A percentile compares a stretch with the other conserved stretches of the same genome.
These are phyloP conservation scores for Ashinkailepas kermadecensis DNA, from an alignment of 2,888 invertebrate species.

Conservation along the genomic window DNA sequence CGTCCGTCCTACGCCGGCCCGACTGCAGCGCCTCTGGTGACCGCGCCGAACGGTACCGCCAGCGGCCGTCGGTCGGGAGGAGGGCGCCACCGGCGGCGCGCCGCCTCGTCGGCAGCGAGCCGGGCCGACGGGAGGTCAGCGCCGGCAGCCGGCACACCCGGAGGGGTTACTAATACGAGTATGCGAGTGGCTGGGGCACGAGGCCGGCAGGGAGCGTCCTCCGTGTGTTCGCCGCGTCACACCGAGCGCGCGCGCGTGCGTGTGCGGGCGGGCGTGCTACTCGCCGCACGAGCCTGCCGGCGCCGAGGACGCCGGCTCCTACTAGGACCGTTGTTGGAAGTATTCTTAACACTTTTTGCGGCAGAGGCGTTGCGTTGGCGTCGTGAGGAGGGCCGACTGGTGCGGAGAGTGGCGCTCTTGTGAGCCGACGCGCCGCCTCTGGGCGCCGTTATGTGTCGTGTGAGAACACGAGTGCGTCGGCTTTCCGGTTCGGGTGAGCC, in stretches of 20 bases:
- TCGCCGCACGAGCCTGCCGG: neutral
- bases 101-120: too few species aligned
- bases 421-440: too few species aligned
- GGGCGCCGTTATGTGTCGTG: too few species aligned
- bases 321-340: neutral
- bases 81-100: too few species aligned
- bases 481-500: too few species aligned
- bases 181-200: neutral
- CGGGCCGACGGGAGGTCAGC: too few species aligned
- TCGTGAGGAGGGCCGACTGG: neutral
- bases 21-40: neutral
- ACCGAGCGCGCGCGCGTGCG: neutral
- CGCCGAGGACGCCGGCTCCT: neutral
- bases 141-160: too few species aligned
- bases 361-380: neutral
- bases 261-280: neutral
- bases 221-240: constrained; percentile 2
- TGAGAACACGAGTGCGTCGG: too few species aligned
- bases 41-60: too few species aligned
- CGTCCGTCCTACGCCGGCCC: neutral
- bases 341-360: constrained; percentile 2
- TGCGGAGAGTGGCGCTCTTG: too few species aligned
- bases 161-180: constrained; percentile 15
- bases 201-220: neutral
- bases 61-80: too few species aligned